These are phyloP conservation scores for Lagria hirta DNA, from an alignment of 2,888 invertebrate genomes.

Conservation along the genomic window DNA sequence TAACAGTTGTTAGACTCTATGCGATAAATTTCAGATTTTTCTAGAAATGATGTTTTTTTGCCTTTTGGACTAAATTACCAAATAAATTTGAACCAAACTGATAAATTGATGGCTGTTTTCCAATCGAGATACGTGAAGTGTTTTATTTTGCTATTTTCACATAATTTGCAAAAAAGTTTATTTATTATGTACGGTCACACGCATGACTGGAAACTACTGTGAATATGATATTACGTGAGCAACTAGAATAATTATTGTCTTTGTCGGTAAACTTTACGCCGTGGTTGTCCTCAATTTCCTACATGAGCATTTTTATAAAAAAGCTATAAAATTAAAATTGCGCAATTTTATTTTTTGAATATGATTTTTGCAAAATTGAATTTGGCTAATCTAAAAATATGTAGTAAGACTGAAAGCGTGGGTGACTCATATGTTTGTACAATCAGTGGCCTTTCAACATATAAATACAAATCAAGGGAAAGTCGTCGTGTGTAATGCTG, in stretches of 20 bases:
- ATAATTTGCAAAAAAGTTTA: too few relatives aligned
- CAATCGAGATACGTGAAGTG: too few relatives aligned
- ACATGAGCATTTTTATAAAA: conserved; percentile 8
- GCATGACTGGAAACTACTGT: background rate
- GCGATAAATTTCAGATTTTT: too few relatives aligned
- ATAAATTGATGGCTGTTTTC: too few relatives aligned
- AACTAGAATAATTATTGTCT: conserved; percentile 6
- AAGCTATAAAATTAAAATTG: too few relatives aligned
- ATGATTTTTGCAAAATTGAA: conserved; percentile 31
- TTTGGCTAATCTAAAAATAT: conserved; percentile 29
- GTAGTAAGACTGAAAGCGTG: conserved; percentile 35
- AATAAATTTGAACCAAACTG: too few relatives aligned
- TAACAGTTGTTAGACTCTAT: too few relatives aligned
- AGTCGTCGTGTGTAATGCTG: conserved; percentile 26
- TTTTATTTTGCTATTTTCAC: too few relatives aligned
- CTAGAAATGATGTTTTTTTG: too few relatives aligned
- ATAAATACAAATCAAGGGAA: conserved; percentile 41
- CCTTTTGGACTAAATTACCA: too few relatives aligned
- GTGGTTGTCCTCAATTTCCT: conserved; percentile 11
- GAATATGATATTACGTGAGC: background rate
- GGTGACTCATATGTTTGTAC: conserved; percentile 41
- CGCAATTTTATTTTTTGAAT: conserved; percentile 10
- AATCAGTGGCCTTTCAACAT: conserved; percentile 40
- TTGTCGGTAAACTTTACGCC: conserved; percentile 14
- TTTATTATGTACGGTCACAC: background rate